Evolutionary conservation across 2,113 vertebrate genomes (phyloP), one percentile per base, ranked within the genome.

Genomic region (Ardeotis arabs): DNA sequence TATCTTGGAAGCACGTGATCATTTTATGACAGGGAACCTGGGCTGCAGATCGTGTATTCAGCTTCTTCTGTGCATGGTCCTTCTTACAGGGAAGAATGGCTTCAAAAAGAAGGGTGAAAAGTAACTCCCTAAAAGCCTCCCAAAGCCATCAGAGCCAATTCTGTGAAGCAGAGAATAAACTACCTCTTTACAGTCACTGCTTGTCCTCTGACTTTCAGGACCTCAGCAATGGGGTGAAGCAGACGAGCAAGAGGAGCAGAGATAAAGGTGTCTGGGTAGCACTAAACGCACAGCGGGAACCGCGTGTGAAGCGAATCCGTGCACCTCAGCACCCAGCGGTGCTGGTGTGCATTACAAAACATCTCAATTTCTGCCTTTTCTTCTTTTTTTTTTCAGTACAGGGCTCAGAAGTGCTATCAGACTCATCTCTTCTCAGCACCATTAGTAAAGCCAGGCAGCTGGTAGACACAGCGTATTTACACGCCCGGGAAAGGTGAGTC

Each of bases 301-400:
- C 22, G 27, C 0, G 0, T 39, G 41, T 37, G 14, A 39, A 69
- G 27, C 0, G 1, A 39, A 16, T 8, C 37, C 17, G n/a, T 6
- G 31, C 44, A 45, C 8, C 44, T 52, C 58, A 53, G 56, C 50
- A 33, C 11, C 58, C 39, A 37, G 52, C 0, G 0, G 11, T 11
- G n/a, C 25, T 50, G 31, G 4, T 37, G 5, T 16, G 27, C 6
- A 2, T 33, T 23, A 10, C 4, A 16, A 19, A 47, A 2, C 14
- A 52, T 6, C 21, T 86, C 31, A 35, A 10, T n/a, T 73, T 88
- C 39, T 79, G 24, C 10, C 68, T 29, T 59, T 64, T 39, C 14
- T 69, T 56, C 10, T 50, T 64, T 27, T 15, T 10, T 56, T 68
- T 66, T 29, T 37, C 8, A 83, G 35, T 8, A 81, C 73, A 77